These are phyloP conservation scores for Telmatochromis sp. DNA, from an alignment of 2,113 vertebrate genomes.

Conservation along the genomic window DNA sequence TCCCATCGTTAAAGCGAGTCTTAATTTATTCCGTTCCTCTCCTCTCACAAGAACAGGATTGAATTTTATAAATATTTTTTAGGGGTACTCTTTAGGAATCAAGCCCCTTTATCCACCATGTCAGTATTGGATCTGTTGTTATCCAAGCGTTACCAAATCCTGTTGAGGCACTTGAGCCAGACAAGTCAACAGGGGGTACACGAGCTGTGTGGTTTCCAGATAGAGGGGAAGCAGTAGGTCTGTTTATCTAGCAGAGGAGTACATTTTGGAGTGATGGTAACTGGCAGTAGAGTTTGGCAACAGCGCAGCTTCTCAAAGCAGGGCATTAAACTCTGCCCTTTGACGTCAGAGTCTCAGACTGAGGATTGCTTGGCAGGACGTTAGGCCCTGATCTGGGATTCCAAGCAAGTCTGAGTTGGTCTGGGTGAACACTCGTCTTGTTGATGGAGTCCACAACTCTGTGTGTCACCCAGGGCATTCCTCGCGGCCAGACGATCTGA, in stretches of 20 bases:
- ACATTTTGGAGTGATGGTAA: slow-evolving; percentile 6
- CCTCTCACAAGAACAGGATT: background rate
- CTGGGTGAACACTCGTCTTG: background rate
- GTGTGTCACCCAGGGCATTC: background rate
- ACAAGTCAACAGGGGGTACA: slow-evolving; percentile 21
- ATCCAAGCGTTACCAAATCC: slow-evolving; percentile 15
- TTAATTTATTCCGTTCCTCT: background rate
- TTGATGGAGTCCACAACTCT: slow-evolving; percentile 19
- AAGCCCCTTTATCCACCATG: slow-evolving; percentile 1
- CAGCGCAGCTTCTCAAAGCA: background rate
- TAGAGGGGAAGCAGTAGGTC: slow-evolving; percentile 2
- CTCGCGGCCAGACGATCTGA: background rate
- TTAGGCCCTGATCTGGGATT: slow-evolving; percentile 46
- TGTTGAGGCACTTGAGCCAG: slow-evolving; percentile 35
- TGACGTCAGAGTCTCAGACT: slow-evolving; percentile 44
- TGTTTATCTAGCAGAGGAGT: slow-evolving; percentile 34
- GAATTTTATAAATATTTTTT: background rate
- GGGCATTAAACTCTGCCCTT: slow-evolving; percentile 2
- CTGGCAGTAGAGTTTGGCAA: background rate
- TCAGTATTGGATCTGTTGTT: slow-evolving; percentile 12
- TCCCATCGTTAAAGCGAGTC: background rate
- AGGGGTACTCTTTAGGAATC: background rate
- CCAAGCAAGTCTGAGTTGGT: slow-evolving; percentile 2
- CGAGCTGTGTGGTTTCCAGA: slow-evolving; percentile 6
- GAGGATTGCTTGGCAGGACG: slow-evolving; percentile 27